Evolutionary conservation across 2,113 vertebrate species (phyloP), one percentile per base, ranked within the genome.

Genomic region (Lipotes vexillifer): DNA sequence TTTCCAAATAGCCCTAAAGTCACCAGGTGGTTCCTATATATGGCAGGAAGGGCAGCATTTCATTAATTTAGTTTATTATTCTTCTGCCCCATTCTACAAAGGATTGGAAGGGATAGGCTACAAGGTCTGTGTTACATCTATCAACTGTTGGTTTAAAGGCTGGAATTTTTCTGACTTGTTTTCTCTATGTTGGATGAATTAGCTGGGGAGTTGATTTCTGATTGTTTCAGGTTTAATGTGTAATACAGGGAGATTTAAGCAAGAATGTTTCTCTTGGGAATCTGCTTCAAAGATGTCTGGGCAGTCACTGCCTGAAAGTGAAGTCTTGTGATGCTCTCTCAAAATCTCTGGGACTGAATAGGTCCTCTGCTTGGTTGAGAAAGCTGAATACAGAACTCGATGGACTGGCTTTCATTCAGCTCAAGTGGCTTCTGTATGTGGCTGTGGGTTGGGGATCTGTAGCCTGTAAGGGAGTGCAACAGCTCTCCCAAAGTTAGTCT

Each of bases 141-240:
- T 77, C 93, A 96, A 71, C 72, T 85, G 27, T n/a, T 87, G 31
- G 44, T 85, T 90, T 94, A 72, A 96, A 57, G 57, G 14, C 38
- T 52, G 20, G 21, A 8, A 15, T 41, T 84, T 97, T 95, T 90
- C 72, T 55, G 18, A 81, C 63, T 95, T 84, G n/a, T 90, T 93
- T 95, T 82, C 75, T 95, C 38, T 71, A 93, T 90, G 71, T 90
- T 97, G 71, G n/a, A 88, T 82, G 90, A 86, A 94, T 96, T 97
- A 97, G 12, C 92, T 94, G 46, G 78, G 41, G 31, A 93, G 55
- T 88, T 94, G 71, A 23, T 36, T 95, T 96, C 49, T 94, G 65
- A 85, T 94, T 90, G 31, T 94, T 97, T 97, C 93, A 90, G 94
- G 75, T 96, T 90, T 72, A 92, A 82, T 95, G 81, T 82, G 77